A percentile compares a stretch with the other conserved stretches of the same genome.
phyloP scores from a whole-genome alignment of 2,797 vertebrate species.

The Pseudocheirus occidentalis region DNA sequence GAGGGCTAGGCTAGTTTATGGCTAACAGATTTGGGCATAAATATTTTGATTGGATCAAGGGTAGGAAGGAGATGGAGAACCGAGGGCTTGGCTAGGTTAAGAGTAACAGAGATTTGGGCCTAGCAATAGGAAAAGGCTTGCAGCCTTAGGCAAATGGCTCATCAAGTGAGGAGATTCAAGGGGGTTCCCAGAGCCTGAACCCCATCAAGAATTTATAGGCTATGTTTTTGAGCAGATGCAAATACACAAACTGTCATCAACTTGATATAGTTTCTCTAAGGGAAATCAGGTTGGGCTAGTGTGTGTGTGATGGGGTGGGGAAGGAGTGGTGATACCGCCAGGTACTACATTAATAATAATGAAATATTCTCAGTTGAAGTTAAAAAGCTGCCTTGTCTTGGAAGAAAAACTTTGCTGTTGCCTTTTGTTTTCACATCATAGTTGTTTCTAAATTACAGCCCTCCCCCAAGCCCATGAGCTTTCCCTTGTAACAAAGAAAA shows the following conservation, averaged over 20 bases:
- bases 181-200: no score
- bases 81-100: no score
- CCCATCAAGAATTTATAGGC: neutral
- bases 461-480: neutral
- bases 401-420: neutral
- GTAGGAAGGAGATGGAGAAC: no score
- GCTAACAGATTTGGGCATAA: no score
- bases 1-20: no score
- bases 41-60: no score
- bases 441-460: neutral
- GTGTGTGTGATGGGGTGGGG: neutral
- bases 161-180: no score
- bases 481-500: neutral
- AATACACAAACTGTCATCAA: neutral
- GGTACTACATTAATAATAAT: neutral
- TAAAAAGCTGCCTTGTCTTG: neutral
- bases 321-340: neutral
- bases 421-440: neutral
- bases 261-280: neutral
- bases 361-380: neutral
- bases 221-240: neutral
- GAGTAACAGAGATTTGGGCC: no score
- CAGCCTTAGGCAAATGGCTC: no score
- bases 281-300: neutral
- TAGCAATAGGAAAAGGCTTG: no score